A percentile compares a stretch with the other conserved stretches of the same genome.
Evolutionary conservation across 1,140 invertebrate genomes (phyloP).

Genomic region (Drosophila lowei): DNA sequence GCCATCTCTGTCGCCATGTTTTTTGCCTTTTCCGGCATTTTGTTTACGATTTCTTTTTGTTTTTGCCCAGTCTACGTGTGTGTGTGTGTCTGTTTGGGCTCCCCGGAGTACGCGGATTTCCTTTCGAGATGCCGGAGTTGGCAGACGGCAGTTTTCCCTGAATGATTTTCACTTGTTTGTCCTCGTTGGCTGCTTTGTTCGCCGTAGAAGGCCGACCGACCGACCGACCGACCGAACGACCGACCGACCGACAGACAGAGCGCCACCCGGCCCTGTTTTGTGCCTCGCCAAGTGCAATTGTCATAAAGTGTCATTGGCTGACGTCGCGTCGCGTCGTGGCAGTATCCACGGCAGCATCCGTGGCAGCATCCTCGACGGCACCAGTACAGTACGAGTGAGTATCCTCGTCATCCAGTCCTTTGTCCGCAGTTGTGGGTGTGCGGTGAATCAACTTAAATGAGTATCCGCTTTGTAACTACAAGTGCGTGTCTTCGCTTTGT

Average conservation of each 20-base stretch:
- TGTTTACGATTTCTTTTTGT: conserved; percentile 71
- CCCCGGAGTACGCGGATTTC: conserved; percentile 64
- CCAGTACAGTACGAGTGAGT: neutral
- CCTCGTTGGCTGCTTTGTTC: conserved; percentile 51
- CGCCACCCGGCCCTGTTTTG: conserved; percentile 32
- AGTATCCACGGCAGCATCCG: neutral
- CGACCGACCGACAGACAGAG: neutral
- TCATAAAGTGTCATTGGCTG: conserved; percentile 82
- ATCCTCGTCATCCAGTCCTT: conserved; percentile 27
- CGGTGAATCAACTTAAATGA: conserved; percentile 82
- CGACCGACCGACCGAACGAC: no score
- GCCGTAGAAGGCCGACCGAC: conserved; percentile 22
- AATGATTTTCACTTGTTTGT: conserved; percentile 75
- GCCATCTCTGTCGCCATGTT: conserved; percentile 63
- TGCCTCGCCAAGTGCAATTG: conserved; percentile 76
- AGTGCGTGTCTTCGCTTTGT: conserved; percentile 53
- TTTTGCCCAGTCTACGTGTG: neutral
- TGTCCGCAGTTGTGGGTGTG: conserved; percentile 56
- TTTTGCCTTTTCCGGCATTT: conserved; percentile 79
- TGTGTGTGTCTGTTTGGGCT: conserved; percentile 18
- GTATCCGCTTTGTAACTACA: conserved; percentile 77
- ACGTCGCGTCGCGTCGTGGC: conserved; percentile 28
- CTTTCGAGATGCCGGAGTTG: conserved; percentile 57
- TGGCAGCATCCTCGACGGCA: neutral
- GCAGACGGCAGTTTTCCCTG: conserved; percentile 70